Percentiles rank a stretch among this genome's conserved stretches.
phyloP scores from a whole-genome alignment of 2,888 invertebrate species.

The Tachina grossa region DNA sequence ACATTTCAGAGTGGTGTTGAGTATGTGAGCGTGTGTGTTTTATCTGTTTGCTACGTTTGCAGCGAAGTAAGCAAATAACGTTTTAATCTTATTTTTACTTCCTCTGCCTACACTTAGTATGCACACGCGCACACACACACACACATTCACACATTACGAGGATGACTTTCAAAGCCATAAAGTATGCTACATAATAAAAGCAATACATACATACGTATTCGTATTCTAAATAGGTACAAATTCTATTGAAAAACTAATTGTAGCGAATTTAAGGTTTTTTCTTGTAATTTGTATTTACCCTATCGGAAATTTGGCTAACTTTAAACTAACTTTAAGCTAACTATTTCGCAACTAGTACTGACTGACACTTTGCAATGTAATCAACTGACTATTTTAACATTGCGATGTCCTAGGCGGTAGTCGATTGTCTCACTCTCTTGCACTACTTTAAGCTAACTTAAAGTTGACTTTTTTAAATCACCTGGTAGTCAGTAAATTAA shows the following conservation, averaged over 20 bases:
- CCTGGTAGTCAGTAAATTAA: too few species aligned
- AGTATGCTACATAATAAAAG: constrained; percentile 43
- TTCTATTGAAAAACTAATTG: neutral
- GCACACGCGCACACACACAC: neutral
- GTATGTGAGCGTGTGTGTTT: neutral
- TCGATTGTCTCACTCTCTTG: too few species aligned
- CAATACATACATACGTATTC: neutral
- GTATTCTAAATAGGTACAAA: neutral
- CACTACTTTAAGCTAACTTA: too few species aligned
- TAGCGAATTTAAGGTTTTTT: too few species aligned
- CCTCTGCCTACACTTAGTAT: constrained; percentile 18
- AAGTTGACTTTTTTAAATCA: too few species aligned
- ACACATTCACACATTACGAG: neutral
- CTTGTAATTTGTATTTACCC: too few species aligned
- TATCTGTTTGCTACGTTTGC: constrained; percentile 24
- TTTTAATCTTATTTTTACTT: constrained; percentile 31
- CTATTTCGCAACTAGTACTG: too few species aligned
- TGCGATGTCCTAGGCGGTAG: too few species aligned
- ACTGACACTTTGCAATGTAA: too few species aligned
- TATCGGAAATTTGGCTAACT: too few species aligned
- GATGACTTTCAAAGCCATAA: constrained; percentile 51
- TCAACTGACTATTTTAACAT: too few species aligned
- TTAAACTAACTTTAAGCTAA: too few species aligned
- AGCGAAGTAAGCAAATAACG: constrained; percentile 47
- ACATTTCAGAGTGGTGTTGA: neutral